phyloP scores from a whole-genome alignment of 2,113 vertebrate species.

The Ammodytes marinus region DNA sequence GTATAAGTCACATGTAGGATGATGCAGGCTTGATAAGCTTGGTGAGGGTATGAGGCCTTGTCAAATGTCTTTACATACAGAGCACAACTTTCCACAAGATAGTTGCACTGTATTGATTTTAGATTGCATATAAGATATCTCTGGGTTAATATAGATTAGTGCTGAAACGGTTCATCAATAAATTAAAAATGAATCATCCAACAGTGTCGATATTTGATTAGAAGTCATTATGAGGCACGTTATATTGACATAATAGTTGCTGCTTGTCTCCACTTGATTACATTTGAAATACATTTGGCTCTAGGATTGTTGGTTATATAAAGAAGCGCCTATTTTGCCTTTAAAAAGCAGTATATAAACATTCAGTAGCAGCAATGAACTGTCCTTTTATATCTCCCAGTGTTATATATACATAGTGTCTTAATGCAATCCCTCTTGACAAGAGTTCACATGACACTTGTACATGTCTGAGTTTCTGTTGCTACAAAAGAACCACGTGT shows the following conservation, averaged over 20 bases:
- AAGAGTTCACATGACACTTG: too few relatives aligned
- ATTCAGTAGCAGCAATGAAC: neutral
- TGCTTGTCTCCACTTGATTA: neutral
- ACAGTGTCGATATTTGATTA: neutral
- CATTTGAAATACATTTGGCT: neutral
- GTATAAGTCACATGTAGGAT: constrained; percentile 23
- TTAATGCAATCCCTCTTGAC: neutral
- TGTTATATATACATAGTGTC: neutral
- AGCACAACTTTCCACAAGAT: neutral
- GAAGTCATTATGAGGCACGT: neutral
- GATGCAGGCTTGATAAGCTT: constrained; percentile 25
- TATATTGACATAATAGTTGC: neutral
- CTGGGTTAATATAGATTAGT: neutral
- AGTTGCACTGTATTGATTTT: neutral
- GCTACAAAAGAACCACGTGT: neutral
- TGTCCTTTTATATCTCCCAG: neutral
- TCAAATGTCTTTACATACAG: constrained; percentile 1
- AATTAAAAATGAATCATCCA: neutral
- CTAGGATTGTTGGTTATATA: neutral
- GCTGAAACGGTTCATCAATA: neutral
- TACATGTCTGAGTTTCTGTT: too few relatives aligned
- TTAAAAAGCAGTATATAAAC: neutral
- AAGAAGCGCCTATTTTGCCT: neutral
- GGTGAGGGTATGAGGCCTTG: neutral
- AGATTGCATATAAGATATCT: neutral